These are phyloP conservation scores for Pristionchus entomophagus DNA, from an alignment of 2,888 invertebrate genomes.

Conservation along the genomic window DNA sequence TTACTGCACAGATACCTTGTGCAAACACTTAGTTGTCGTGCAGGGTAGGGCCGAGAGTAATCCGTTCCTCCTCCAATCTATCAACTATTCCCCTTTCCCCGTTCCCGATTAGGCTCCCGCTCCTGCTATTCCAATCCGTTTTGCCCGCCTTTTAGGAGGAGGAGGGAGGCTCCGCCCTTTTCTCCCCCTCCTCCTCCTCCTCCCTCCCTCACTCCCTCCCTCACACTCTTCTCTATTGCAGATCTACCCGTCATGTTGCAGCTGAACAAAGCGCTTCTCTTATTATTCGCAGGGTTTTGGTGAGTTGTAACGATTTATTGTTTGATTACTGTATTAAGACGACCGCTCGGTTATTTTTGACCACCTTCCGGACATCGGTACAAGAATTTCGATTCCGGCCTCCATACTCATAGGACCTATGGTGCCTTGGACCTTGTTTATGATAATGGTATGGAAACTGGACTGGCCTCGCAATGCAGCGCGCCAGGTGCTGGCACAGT, in stretches of 20 bases:
- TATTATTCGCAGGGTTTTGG: neutral
- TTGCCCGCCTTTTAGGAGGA: neutral
- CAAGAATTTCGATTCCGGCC: too few species aligned
- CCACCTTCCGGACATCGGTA: too few species aligned
- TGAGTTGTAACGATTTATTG: neutral
- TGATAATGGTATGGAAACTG: too few species aligned
- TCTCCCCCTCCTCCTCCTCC: neutral
- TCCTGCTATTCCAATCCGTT: conserved; percentile 32
- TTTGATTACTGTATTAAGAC: too few species aligned
- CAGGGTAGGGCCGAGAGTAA: neutral
- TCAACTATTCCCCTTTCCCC: too few species aligned
- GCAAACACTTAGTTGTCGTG: conserved; percentile 20
- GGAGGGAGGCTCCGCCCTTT: neutral
- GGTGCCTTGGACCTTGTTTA: too few species aligned
- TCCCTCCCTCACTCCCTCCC: neutral
- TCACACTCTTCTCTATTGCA: neutral
- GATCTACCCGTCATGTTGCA: neutral
- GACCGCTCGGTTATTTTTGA: too few species aligned
- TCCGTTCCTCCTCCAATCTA: neutral
- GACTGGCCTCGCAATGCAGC: too few species aligned
- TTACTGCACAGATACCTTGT: neutral
- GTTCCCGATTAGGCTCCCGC: conserved; percentile 4
- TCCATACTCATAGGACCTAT: too few species aligned
- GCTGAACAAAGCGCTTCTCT: neutral
- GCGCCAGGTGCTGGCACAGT: too few species aligned